Base-by-base conservation (phyloP, 2,888 invertebrate species). In the Nomada hirtipes region DNA sequence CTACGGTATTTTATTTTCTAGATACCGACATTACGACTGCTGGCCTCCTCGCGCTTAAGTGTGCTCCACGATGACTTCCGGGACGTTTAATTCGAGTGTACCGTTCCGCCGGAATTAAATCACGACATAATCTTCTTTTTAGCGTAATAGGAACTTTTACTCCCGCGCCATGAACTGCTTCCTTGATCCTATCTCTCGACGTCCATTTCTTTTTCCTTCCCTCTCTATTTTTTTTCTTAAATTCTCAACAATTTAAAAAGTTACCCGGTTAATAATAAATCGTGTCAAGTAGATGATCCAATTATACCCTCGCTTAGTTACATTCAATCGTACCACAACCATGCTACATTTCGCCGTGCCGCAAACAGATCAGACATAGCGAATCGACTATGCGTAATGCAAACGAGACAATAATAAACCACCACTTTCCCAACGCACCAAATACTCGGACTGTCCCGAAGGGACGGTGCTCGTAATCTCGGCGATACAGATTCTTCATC, bases 1-100 rank as follows among this genome's bases (percentile, higher is more conserved):
- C 86, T 87, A 83, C 72, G 64, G 74, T 76, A 72, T 82, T 86
- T 88, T 88, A 88, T 89, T 89, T 86, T 77, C 85, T 86, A 84
- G 88, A 84, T 83, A 86, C 85, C 82, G 85, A 76, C 84, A 79
- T 88, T 84, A 83, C 86, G 82, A 82, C 83, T 85, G 64, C 82
- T 75, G 79, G 59, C 44, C 67, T 67, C 55, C 82, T 73, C 47
- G 65, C 23, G 55, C 50, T 83, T 55, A 64, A 83, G 63, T 52
- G 74, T 59, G 7, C 83, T 69, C 26, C 73, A 36, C 67, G 70
- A 73, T 71, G 67, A 76, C 73, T 74, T 78, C 83, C 83, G 78
- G 59, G 57, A 83, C 70, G 67, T 78, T 83, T 83, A 83, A 83
- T 83, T 83, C 74, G 83, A 83, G 74, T 64, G 63, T 55, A 50